A percentile compares a stretch with the other conserved stretches of the same genome.
Conservation (phyloP, 2,113 vertebrate genomes). For the Acrocephalus arundinaceus region DNA sequence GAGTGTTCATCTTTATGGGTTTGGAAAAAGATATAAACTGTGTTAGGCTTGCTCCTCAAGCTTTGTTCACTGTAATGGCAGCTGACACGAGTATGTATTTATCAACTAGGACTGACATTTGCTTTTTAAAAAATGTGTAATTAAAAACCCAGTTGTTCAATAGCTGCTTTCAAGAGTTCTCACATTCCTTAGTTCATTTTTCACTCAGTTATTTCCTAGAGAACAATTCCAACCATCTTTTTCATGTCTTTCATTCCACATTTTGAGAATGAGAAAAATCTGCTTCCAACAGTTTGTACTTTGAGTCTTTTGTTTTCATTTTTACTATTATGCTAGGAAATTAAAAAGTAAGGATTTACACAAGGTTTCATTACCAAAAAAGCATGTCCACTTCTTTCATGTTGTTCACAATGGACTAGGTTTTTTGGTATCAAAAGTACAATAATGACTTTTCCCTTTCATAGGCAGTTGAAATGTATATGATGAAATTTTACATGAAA, state of each 20-base stretch:
- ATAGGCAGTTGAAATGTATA: not conserved
- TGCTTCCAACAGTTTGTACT: not conserved
- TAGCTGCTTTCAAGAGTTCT: constrained; percentile 3
- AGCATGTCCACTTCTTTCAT: not conserved
- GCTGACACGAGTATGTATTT: not conserved
- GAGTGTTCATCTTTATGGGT: not conserved
- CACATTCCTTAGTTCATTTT: not conserved
- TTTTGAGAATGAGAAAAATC: not conserved
- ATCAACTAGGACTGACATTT: not conserved
- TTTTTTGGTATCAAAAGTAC: not conserved
- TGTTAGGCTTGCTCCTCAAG: not conserved
- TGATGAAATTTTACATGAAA: not conserved
- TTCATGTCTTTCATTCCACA: not conserved
- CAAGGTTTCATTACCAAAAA: not conserved
- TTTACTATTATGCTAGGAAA: not conserved
- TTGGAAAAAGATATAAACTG: not conserved
- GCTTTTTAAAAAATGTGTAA: not conserved
- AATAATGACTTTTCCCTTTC: not conserved
- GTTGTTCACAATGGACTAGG: not conserved
- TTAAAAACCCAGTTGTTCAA: constrained; percentile 22
- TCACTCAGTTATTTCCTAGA: not conserved
- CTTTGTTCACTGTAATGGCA: not conserved
- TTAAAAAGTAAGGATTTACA: not conserved
- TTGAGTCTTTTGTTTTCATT: constrained; percentile 7
- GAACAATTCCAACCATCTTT: not conserved